A percentile compares a stretch with the other conserved stretches of the same genome.
phyloP scores from a whole-genome alignment of 2,888 invertebrate genomes.

The Sinohyriopsis cumingii region DNA sequence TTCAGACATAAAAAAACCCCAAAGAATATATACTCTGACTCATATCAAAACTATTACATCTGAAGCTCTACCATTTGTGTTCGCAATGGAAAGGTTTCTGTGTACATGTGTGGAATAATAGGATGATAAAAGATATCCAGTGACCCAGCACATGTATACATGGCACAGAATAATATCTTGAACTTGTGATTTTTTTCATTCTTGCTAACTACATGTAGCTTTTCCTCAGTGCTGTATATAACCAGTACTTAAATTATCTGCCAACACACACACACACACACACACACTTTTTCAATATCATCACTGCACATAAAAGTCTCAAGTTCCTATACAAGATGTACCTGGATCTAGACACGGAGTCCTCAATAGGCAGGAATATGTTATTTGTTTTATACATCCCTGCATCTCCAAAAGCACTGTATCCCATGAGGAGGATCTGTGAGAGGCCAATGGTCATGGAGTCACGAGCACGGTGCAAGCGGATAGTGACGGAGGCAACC shows the following conservation, averaged over 20 bases:
- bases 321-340: constrained; percentile 20
- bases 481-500: constrained; percentile 85
- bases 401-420: constrained; percentile 84
- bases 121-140: too few relatives aligned
- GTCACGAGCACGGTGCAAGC: constrained; percentile 88
- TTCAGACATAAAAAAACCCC: too few relatives aligned
- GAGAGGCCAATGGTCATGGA: constrained; percentile 91
- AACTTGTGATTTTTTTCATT: too few relatives aligned
- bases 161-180: too few relatives aligned
- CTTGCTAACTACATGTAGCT: too few relatives aligned
- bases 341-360: constrained; percentile 69
- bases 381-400: constrained; percentile 42
- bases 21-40: too few relatives aligned
- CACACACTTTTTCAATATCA: neutral
- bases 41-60: too few relatives aligned
- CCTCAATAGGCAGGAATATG: constrained; percentile 63
- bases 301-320: neutral
- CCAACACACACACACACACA: neutral
- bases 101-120: too few relatives aligned
- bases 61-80: too few relatives aligned
- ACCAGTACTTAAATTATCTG: neutral
- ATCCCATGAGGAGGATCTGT: constrained; percentile 88
- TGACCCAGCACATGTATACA: too few relatives aligned
- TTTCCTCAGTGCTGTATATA: too few relatives aligned
- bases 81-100: too few relatives aligned